Evolutionary conservation across 1,140 invertebrate species (phyloP), one percentile per base, ranked within the genome.

Genomic region (Cardiocondyla obscurior): DNA sequence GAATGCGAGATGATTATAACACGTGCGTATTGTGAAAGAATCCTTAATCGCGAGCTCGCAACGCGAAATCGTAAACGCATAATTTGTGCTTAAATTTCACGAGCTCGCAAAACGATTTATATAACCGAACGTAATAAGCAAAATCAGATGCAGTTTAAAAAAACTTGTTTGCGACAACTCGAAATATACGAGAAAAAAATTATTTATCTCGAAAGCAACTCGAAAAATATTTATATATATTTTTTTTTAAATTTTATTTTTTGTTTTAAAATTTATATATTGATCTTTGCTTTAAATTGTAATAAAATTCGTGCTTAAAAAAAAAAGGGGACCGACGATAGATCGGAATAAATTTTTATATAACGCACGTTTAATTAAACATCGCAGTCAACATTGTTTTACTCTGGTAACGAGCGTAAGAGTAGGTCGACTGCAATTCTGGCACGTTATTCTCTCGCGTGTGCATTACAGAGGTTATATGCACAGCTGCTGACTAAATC

Each of bases 381-480:
- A 16, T 60, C 12, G 1, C 12, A 25, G 44, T 14, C 8, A 74
- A 28, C 4, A 19, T 1, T 30, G 12, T 60, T 39, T 55, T 42
- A 46, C 44, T n/a, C n/a, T 8, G 0, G 5, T 19, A 49, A 49
- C 19, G 3, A 6, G n/a, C 4, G 14, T 30, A 74, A 73, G 70
- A 73, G 44, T 60, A n/a, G n/a, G n/a, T 16, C 25, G 16, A 60
- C n/a, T 60, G 25, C 60, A 60, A 74, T 60, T 74, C 12, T 74
- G 70, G 36, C 70, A 30, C 16, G 53, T 57, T 73, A 58, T 74
- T 74, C 60, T 74, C 70, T 60, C n/a, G 5, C 36, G 25, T 30
- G 16, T 60, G 1, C 22, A 44, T 60, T 44, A 44, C 39, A 36
- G n/a, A 73, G 12, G n/a, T 25, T 58, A 16, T 12, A 30, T 14